Percentiles rank a stretch among this genome's conserved stretches.
phyloP scores from a whole-genome alignment of 2,888 invertebrate species.

The Spisula subtruncata region DNA sequence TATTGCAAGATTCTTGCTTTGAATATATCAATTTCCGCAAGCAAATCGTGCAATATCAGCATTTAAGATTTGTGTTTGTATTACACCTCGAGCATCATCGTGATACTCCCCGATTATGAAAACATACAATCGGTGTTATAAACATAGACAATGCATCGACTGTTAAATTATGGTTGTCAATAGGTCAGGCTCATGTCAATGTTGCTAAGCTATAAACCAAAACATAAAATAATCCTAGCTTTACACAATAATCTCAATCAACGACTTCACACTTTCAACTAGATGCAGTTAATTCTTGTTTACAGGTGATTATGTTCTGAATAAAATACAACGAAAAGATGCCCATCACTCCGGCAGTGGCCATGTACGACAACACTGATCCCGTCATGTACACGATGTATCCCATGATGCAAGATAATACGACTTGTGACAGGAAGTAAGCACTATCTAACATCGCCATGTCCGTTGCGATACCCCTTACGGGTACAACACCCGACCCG shows the following conservation, averaged over 20 bases:
- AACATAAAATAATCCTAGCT: no score
- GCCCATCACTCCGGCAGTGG: constrained; percentile 87
- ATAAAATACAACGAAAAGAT: constrained; percentile 84
- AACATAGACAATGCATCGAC: no score
- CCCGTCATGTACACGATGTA: constrained; percentile 88
- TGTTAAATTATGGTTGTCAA: no score
- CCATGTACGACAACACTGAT: constrained; percentile 88
- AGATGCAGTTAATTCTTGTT: constrained; percentile 71
- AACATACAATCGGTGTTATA: no score
- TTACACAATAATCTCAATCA: constrained; percentile 27
- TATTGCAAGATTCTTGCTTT: no score
- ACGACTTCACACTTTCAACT: constrained; percentile 1
- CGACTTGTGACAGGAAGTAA: constrained; percentile 88
- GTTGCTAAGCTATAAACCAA: no score
- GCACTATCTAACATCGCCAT: constrained; percentile 91
- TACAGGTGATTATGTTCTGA: constrained; percentile 76
- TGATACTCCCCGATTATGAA: no score
- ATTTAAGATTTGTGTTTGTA: no score
- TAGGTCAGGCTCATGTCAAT: no score
- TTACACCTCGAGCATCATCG: no score
- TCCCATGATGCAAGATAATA: constrained; percentile 88
- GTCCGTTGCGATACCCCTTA: constrained; percentile 97
- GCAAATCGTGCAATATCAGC: no score
- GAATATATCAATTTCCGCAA: no score
- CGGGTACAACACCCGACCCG: constrained; percentile 43